Percentiles rank a stretch among this genome's conserved stretches.
These are phyloP conservation scores for Cynodonichthys magdalenae DNA, from an alignment of 2,797 vertebrate genomes.

Conservation along the genomic window DNA sequence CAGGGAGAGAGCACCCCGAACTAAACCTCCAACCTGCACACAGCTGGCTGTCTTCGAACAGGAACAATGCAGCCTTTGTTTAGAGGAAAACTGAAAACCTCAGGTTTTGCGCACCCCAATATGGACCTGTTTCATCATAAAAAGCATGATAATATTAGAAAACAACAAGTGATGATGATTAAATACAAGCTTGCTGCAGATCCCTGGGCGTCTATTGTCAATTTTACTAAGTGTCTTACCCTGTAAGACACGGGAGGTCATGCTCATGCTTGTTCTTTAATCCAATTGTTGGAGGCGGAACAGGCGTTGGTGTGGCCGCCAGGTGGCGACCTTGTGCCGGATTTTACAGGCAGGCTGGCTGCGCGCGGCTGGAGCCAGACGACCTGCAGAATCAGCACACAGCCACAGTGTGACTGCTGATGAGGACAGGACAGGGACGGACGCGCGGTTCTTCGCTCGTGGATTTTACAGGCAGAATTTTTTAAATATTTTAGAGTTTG, in stretches of 20 bases:
- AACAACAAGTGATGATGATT: slow-evolving; percentile 58
- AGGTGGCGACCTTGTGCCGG: slow-evolving; percentile 75
- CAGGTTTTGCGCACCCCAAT: background rate
- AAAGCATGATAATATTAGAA: slow-evolving; percentile 48
- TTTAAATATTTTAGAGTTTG: background rate
- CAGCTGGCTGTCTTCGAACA: slow-evolving; percentile 58
- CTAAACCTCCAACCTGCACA: slow-evolving; percentile 54
- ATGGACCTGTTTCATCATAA: slow-evolving; percentile 16
- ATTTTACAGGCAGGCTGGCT: too few species aligned
- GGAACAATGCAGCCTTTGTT: slow-evolving; percentile 62
- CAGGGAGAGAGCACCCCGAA: slow-evolving; percentile 49
- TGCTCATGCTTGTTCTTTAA: slow-evolving; percentile 61
- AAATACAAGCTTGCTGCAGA: slow-evolving; percentile 31
- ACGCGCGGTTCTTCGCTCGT: slow-evolving; percentile 33
- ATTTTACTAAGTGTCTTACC: slow-evolving; percentile 65
- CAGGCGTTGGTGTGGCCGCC: slow-evolving; percentile 55
- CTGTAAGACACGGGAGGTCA: slow-evolving; percentile 56
- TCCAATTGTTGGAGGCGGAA: slow-evolving; percentile 54
- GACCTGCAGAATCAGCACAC: slow-evolving; percentile 54
- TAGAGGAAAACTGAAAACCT: slow-evolving; percentile 14
- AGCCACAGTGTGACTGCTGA: slow-evolving; percentile 31
- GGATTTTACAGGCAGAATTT: background rate
- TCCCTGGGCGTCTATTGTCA: slow-evolving; percentile 40
- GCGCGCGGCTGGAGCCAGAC: slow-evolving; percentile 38
- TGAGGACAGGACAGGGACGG: slow-evolving; percentile 34